Percentiles rank a stretch among this genome's conserved stretches.
phyloP scores from a whole-genome alignment of 1,140 invertebrate genomes.

The Nilaparvata lugens region DNA sequence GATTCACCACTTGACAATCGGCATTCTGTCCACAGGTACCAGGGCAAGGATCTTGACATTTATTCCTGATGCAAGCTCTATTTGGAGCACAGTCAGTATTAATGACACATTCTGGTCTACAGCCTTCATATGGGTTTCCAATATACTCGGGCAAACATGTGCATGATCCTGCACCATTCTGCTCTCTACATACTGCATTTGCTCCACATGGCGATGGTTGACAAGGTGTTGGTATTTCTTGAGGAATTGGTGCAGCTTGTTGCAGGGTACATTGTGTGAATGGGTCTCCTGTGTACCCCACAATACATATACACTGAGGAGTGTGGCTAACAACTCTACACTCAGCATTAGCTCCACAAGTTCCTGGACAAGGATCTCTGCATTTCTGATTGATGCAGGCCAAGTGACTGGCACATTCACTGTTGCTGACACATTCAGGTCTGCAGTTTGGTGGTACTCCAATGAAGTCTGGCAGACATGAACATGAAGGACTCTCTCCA shows the following conservation, averaged over 20 bases:
- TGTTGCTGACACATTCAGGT: constrained; percentile 53
- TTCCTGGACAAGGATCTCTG: constrained; percentile 41
- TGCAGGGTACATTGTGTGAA: constrained; percentile 37
- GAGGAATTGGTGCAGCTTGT: constrained; percentile 27
- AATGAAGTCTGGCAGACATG: constrained; percentile 47
- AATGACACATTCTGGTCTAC: constrained; percentile 60
- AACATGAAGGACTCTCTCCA: constrained; percentile 49
- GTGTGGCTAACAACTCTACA: constrained; percentile 44
- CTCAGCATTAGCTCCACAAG: constrained; percentile 44
- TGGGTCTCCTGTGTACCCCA: constrained; percentile 42
- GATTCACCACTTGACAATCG: constrained; percentile 62
- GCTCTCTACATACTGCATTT: constrained; percentile 52
- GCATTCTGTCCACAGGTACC: constrained; percentile 64
- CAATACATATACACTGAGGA: constrained; percentile 43
- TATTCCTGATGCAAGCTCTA: constrained; percentile 60
- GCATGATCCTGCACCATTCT: constrained; percentile 53
- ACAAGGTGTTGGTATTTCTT: constrained; percentile 50
- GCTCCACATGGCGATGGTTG: constrained; percentile 65
- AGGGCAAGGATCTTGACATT: constrained; percentile 67
- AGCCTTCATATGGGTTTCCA: constrained; percentile 63
- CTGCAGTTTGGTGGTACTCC: constrained; percentile 52
- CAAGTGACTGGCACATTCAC: constrained; percentile 47
- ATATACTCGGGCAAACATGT: constrained; percentile 46
- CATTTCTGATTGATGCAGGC: constrained; percentile 59
- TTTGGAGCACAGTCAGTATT: constrained; percentile 62